A percentile compares a stretch with the other conserved stretches of the same genome.
Evolutionary conservation across 2,113 vertebrate species (phyloP).

Genomic region (Brachionichthys hirsutus): DNA sequence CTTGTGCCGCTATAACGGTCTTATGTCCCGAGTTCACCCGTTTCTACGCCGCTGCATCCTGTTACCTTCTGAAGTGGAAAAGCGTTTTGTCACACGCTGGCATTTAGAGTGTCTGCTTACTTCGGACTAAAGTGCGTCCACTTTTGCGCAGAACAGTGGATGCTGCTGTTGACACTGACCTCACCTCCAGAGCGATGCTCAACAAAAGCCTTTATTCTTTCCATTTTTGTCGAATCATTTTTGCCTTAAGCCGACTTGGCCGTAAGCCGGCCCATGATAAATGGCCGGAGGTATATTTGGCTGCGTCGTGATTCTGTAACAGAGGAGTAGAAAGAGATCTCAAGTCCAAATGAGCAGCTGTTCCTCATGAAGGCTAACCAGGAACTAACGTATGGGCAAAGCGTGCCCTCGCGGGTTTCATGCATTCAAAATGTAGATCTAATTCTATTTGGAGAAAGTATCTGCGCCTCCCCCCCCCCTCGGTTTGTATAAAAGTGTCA

Average conservation of each 20-base stretch:
- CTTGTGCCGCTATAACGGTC: slow-evolving; percentile 25
- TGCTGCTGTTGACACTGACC: slow-evolving; percentile 12
- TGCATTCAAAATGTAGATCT: not conserved
- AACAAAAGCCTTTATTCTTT: not conserved
- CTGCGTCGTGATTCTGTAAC: too few species aligned
- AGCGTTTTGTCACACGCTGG: too few species aligned
- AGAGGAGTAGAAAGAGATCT: not conserved
- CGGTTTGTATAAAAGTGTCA: not conserved
- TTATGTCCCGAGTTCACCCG: slow-evolving; percentile 20
- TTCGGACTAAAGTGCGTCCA: not conserved
- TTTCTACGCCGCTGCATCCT: slow-evolving; percentile 9
- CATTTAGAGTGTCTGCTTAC: not conserved
- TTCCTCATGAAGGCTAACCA: slow-evolving; percentile 26
- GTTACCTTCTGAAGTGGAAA: slow-evolving; percentile 2
- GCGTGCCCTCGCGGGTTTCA: not conserved
- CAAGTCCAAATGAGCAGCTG: not conserved
- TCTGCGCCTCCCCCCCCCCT: not conserved
- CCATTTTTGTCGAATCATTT: not conserved
- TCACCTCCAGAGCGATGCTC: not conserved
- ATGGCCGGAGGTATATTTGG: too few species aligned
- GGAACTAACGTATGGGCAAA: slow-evolving; percentile 1
- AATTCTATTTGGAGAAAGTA: not conserved
- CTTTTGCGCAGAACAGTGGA: not conserved
- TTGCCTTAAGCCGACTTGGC: too few species aligned
- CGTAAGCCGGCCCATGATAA: too few species aligned